Percentiles rank a stretch among this genome's conserved stretches.
Evolutionary conservation across 2,888 invertebrate genomes (phyloP).

Genomic region (Netelia inedita): DNA sequence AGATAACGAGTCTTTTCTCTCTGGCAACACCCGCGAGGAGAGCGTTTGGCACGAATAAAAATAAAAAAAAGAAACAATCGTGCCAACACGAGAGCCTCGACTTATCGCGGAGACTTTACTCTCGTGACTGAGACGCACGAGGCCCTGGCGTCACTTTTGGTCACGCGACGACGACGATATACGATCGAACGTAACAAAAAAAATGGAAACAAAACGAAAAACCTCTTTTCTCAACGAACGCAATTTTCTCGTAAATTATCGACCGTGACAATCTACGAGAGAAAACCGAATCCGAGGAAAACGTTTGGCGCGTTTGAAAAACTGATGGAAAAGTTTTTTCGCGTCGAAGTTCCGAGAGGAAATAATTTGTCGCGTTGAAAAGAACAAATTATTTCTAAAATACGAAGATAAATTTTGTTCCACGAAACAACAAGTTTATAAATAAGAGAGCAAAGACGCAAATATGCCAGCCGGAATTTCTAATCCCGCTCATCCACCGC

Average conservation of each 20-base stretch:
- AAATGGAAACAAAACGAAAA: background rate
- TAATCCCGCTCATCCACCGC: conserved; percentile 74
- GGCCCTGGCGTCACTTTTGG: conserved; percentile 23
- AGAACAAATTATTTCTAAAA: background rate
- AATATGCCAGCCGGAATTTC: conserved; percentile 82
- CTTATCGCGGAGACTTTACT: conserved; percentile 55
- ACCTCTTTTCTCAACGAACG: background rate
- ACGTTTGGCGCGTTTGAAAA: background rate
- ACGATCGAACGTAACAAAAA: background rate
- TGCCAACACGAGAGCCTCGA: conserved; percentile 38
- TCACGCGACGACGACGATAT: conserved; percentile 57
- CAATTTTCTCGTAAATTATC: conserved; percentile 10
- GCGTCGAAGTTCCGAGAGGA: background rate
- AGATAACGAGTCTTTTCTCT: conserved; percentile 31
- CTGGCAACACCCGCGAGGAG: conserved; percentile 14
- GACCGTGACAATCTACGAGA: background rate
- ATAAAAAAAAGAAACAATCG: conserved; percentile 23
- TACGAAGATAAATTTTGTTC: too few relatives aligned
- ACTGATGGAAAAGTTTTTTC: background rate
- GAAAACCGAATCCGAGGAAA: background rate
- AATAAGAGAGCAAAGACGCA: background rate
- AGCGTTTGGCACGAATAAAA: background rate
- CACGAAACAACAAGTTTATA: too few relatives aligned
- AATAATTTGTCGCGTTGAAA: background rate
- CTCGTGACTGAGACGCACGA: conserved; percentile 54